Evolutionary conservation across 1,140 invertebrate species (phyloP), one percentile per base, ranked within the genome.

Genomic region (Temnothorax nylanderi): DNA sequence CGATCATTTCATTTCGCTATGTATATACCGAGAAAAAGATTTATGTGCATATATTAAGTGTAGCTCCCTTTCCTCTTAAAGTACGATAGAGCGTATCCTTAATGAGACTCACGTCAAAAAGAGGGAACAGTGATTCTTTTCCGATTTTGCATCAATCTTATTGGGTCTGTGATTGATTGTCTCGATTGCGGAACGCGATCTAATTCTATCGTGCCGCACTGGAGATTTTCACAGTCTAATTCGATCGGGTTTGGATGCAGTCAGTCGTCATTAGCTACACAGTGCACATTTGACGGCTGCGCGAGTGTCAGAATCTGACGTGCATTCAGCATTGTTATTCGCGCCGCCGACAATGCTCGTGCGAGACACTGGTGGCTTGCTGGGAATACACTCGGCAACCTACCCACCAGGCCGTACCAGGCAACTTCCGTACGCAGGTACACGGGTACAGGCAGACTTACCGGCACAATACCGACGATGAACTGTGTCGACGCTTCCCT

Each of bases 231-330:
- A 44, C 41, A 10, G 41, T 8, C 41, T 10, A 26, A 26, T 26
- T 26, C 26, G 26, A 26, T 26, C 41, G 47, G 11, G 47, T 47
- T 47, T 16, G 44, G 18, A n/a, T 11, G n/a, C 64, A 37, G 44
- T 26, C 34, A 41, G n/a, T 51, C 26, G 58, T 64, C 47, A 64
- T 78, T 78, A 85, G 37, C 47, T 37, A 21, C 76, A 51, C 11
- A 76, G 60, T 87, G 62, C 82, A 71, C 87, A 76, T 84, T 71
- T 80, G 76, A 82, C 32, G 75, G 82, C 60, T 74, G 86, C 74
- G 76, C 74, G 76, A 71, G 71, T 86, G 80, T 90, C 69, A 92
- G 88, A 86, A 84, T 85, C 77, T 81, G 89, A 91, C 88, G 86
- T 72, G 67, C 85, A 92, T 90, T 91, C 87, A 71, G 81, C 41